phyloP scores from a whole-genome alignment of 2,797 vertebrate species.

The Hozukius guyotensis region DNA sequence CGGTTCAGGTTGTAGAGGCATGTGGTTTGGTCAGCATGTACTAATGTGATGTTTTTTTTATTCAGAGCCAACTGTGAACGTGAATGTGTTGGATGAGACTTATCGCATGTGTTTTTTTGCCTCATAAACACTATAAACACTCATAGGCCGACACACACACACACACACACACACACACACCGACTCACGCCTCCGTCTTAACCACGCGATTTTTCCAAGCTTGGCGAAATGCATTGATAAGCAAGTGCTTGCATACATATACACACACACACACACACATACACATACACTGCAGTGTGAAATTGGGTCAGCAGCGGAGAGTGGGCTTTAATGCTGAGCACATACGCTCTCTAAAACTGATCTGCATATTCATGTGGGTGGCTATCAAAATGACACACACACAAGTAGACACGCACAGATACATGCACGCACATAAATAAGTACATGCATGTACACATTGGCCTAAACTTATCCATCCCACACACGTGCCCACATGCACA shows the following conservation, averaged over 20 bases:
- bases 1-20: slow-evolving; percentile 17
- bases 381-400: slow-evolving; percentile 78
- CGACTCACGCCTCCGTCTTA: slow-evolving; percentile 50
- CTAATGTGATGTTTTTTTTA: slow-evolving; percentile 36
- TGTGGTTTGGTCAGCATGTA: slow-evolving; percentile 39
- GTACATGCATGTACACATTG: slow-evolving; percentile 56
- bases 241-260: slow-evolving; percentile 47
- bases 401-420: slow-evolving; percentile 45
- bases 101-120: slow-evolving; percentile 38
- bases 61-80: slow-evolving; percentile 31
- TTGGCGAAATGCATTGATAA: slow-evolving; percentile 75
- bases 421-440: slow-evolving; percentile 61
- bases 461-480: slow-evolving; percentile 65
- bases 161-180: slow-evolving; percentile 30
- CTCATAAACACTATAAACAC: slow-evolving; percentile 47
- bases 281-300: slow-evolving; percentile 73
- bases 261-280: slow-evolving; percentile 9
- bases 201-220: slow-evolving; percentile 57
- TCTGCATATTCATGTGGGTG: slow-evolving; percentile 85
- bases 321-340: slow-evolving; percentile 84
- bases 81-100: slow-evolving; percentile 41
- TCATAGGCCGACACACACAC: slow-evolving; percentile 19
- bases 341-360: slow-evolving; percentile 81
- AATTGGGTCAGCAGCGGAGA: slow-evolving; percentile 83
- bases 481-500: slow-evolving; percentile 50